A percentile compares a stretch with the other conserved stretches of the same genome.
These are phyloP conservation scores for Baryphthengus martii DNA, from an alignment of 2,113 vertebrate genomes.

Conservation along the genomic window DNA sequence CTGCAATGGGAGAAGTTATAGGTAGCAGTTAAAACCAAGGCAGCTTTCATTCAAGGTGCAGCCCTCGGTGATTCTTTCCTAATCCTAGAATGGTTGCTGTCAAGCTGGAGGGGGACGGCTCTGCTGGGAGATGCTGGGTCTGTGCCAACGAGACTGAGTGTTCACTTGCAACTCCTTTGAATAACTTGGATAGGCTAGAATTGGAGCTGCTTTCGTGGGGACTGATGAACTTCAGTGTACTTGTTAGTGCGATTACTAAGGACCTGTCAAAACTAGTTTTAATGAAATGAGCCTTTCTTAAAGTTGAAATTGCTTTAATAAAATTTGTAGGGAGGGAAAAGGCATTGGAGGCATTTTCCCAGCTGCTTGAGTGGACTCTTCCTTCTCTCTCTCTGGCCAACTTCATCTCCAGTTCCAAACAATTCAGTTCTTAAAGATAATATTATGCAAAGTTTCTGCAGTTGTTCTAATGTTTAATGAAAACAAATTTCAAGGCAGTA, in stretches of 20 bases:
- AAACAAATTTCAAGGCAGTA: neutral
- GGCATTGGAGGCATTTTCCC: neutral
- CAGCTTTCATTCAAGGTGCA: neutral
- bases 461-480: neutral
- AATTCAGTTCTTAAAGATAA: neutral
- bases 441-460: neutral
- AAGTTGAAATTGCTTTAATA: neutral
- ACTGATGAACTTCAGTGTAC: neutral
- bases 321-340: neutral
- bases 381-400: neutral
- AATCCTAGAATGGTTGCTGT: accelerated
- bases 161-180: neutral
- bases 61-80: neutral
- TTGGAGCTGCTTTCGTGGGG: neutral
- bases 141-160: neutral
- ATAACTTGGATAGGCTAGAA: neutral
- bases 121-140: neutral
- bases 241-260: neutral
- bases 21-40: neutral
- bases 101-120: neutral
- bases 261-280: neutral
- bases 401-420: neutral
- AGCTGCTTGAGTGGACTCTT: neutral
- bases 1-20: too few species aligned
- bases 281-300: neutral